These are phyloP conservation scores for Trematocara nigrifrons DNA, from an alignment of 2,113 vertebrate species.

Conservation along the genomic window DNA sequence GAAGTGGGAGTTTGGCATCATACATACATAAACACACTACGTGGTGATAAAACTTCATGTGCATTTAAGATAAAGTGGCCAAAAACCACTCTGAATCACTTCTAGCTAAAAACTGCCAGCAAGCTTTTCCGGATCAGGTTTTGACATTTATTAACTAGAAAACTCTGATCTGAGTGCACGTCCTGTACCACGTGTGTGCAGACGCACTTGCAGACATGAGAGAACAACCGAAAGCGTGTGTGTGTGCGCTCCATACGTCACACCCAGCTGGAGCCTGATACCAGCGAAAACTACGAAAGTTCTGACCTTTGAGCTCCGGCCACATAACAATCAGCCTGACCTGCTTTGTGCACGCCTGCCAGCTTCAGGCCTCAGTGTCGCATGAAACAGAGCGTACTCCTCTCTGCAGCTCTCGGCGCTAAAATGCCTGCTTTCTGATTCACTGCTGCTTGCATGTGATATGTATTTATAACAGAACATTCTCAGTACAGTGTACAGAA, in stretches of 20 bases:
- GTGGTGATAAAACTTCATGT: conserved; percentile 1
- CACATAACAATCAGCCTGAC: neutral
- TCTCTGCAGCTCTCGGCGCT: neutral
- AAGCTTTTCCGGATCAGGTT: neutral
- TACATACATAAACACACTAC: neutral
- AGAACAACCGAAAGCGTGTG: neutral
- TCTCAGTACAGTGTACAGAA: neutral
- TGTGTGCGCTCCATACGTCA: neutral
- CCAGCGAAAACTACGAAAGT: neutral
- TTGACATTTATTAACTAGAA: conserved; percentile 55
- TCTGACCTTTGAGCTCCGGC: conserved; percentile 35
- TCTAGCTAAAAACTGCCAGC: neutral
- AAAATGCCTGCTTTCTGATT: neutral
- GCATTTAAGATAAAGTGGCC: conserved; percentile 38
- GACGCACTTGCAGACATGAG: neutral
- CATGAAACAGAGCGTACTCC: neutral
- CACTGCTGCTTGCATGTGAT: neutral
- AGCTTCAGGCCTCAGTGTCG: neutral
- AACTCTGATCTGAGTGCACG: neutral
- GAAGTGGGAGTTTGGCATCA: conserved; percentile 20
- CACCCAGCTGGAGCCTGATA: conserved; percentile 33
- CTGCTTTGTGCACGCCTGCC: neutral
- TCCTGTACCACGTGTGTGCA: neutral
- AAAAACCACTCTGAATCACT: conserved; percentile 16
- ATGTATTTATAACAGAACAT: neutral